Percentiles rank a stretch among this genome's conserved stretches.
phyloP scores from a whole-genome alignment of 2,113 vertebrate species.

The Zosterops hypoxanthus region DNA sequence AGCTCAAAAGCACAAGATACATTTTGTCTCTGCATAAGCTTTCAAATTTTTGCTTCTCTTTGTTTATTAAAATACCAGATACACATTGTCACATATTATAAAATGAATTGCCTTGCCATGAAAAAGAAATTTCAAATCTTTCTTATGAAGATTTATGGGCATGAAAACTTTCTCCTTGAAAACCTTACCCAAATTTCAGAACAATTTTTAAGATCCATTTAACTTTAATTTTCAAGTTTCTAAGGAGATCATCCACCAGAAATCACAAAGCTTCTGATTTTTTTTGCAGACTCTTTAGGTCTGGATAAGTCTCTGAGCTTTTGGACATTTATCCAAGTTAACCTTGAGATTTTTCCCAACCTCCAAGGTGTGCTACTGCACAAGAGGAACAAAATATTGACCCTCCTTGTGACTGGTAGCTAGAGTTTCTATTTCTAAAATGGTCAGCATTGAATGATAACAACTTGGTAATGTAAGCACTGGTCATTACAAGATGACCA shows the following conservation, averaged over 20 bases:
- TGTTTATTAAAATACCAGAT: background rate
- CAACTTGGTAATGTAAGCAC: fast-evolving
- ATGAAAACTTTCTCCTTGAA: background rate
- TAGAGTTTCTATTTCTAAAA: background rate
- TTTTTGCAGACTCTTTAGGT: background rate
- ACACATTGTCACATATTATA: background rate
- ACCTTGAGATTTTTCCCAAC: background rate
- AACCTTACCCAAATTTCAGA: background rate
- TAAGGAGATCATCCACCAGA: background rate
- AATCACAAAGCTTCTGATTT: background rate
- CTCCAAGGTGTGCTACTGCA: background rate
- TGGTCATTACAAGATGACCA: background rate
- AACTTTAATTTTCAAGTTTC: background rate
- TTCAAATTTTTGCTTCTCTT: background rate
- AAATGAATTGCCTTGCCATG: background rate
- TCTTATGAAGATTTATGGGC: fast-evolving
- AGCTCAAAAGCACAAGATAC: fast-evolving
- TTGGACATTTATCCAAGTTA: background rate
- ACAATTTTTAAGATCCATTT: background rate
- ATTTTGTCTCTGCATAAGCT: background rate
- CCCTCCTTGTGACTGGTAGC: fast-evolving
- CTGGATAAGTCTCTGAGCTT: background rate
- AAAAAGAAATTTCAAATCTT: background rate
- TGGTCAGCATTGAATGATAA: background rate
- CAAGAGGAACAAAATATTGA: background rate